Evolutionary conservation across 2,113 vertebrate genomes (phyloP).

Genomic region (Nesospiza acunhae): DNA sequence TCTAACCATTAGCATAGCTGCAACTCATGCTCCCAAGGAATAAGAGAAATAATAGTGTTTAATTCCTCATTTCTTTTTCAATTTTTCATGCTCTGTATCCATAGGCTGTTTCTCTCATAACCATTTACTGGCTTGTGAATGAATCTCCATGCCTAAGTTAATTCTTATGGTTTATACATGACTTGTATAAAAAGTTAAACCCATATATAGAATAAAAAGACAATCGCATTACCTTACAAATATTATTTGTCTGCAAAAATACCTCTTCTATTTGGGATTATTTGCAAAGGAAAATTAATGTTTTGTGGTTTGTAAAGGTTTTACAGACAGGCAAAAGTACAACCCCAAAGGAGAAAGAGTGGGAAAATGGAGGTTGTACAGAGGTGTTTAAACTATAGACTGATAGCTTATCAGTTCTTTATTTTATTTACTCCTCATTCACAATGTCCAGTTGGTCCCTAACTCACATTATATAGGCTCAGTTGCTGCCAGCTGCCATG

Average conservation of each 20-base stretch:
- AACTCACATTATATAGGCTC: neutral
- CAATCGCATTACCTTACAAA: neutral
- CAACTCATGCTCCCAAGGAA: constrained; percentile 31
- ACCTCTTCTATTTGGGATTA: neutral
- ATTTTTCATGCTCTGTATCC: constrained; percentile 33
- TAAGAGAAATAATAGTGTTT: constrained; percentile 49
- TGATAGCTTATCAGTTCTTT: neutral
- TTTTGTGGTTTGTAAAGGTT: neutral
- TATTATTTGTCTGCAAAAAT: neutral
- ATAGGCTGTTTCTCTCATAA: constrained; percentile 5
- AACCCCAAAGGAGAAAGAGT: neutral
- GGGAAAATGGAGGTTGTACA: neutral
- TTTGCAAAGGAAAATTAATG: neutral
- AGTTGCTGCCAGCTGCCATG: neutral
- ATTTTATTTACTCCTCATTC: neutral
- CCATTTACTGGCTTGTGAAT: neutral
- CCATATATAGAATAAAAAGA: neutral
- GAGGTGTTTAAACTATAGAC: neutral
- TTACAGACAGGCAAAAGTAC: neutral
- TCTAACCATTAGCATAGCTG: constrained; percentile 45
- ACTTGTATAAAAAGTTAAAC: neutral
- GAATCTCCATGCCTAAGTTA: neutral
- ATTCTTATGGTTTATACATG: neutral
- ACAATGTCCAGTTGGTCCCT: neutral
- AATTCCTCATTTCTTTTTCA: constrained; percentile 22